A percentile compares a stretch with the other conserved stretches of the same genome.
Conservation (phyloP, 2,797 vertebrate genomes). For the Ptychobarbus kaznakovi region DNA sequence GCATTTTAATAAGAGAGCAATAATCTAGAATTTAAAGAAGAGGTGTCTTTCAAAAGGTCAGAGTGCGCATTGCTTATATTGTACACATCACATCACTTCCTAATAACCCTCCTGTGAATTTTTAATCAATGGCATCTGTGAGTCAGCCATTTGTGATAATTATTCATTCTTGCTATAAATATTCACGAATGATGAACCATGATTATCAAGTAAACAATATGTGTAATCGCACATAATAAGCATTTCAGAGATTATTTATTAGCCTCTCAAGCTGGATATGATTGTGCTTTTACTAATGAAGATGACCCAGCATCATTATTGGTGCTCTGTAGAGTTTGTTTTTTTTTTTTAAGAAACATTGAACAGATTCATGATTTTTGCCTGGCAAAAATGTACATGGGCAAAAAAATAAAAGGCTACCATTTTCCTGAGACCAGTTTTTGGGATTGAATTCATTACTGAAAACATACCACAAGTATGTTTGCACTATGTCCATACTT, state of each 20-base stretch:
- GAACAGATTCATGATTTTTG: neutral
- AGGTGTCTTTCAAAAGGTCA: neutral
- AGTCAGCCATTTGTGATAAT: constrained; percentile 7
- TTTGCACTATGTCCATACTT: too few relatives aligned
- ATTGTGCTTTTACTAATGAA: neutral
- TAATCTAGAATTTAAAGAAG: neutral
- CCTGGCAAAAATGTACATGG: too few relatives aligned
- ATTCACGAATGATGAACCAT: constrained; percentile 10
- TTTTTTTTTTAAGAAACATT: neutral
- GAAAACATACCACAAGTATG: neutral
- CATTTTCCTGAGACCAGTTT: neutral
- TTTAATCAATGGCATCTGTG: constrained; percentile 8
- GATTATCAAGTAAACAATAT: constrained; percentile 14
- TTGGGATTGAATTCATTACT: neutral
- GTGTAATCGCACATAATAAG: constrained; percentile 11
- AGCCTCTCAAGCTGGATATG: neutral
- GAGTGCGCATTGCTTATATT: neutral
- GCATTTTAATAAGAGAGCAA: neutral
- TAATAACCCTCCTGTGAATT: constrained; percentile 16
- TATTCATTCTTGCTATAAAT: constrained; percentile 20
- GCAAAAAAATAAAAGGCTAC: neutral
- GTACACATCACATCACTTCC: neutral
- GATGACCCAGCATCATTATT: neutral
- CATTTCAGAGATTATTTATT: constrained; percentile 4
- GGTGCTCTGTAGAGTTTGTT: neutral